A percentile compares a stretch with the other conserved stretches of the same genome.
These are phyloP conservation scores for Lucinisca nassula DNA, from an alignment of 2,888 invertebrate genomes.

Conservation along the genomic window DNA sequence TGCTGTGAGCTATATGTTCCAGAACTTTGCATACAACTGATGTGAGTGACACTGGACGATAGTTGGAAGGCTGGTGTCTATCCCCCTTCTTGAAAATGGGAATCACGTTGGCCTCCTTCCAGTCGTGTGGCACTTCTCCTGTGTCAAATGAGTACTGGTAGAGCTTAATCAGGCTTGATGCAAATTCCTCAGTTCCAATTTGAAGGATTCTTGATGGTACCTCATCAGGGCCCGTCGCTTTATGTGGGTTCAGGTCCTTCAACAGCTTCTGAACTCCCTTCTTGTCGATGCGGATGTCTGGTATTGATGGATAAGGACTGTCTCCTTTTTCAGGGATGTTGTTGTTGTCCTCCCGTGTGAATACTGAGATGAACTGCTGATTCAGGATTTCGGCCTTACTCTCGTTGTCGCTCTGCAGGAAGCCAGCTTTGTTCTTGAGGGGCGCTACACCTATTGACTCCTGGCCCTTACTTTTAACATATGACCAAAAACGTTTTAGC, in stretches of 20 bases:
- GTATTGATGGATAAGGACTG: conserved; percentile 36
- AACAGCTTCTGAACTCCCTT: conserved; percentile 11
- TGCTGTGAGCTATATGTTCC: conserved; percentile 31
- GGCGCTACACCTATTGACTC: conserved; percentile 38
- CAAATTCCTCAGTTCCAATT: neutral
- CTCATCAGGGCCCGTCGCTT: conserved; percentile 7
- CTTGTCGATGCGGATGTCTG: neutral
- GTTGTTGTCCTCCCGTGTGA: conserved; percentile 20
- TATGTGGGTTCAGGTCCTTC: conserved; percentile 6
- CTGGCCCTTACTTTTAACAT: conserved; percentile 34
- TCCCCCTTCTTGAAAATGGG: conserved; percentile 37
- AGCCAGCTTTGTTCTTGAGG: conserved; percentile 35
- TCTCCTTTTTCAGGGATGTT: conserved; percentile 23
- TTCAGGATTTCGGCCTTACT: conserved; percentile 51
- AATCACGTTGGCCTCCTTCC: conserved; percentile 18
- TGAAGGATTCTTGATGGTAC: conserved; percentile 10
- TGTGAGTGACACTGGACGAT: conserved; percentile 27
- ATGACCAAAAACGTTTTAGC: conserved; percentile 38
- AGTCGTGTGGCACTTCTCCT: conserved; percentile 16
- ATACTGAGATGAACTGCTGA: conserved; percentile 13
- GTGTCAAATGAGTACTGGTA: conserved; percentile 14
- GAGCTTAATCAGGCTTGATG: neutral
- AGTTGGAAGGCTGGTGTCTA: conserved; percentile 20
- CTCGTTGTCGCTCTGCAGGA: conserved; percentile 31
- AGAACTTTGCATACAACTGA: conserved; percentile 26